Base-by-base conservation (phyloP, 2,797 vertebrate species). In the Parotocinclus haroldoi region DNA sequence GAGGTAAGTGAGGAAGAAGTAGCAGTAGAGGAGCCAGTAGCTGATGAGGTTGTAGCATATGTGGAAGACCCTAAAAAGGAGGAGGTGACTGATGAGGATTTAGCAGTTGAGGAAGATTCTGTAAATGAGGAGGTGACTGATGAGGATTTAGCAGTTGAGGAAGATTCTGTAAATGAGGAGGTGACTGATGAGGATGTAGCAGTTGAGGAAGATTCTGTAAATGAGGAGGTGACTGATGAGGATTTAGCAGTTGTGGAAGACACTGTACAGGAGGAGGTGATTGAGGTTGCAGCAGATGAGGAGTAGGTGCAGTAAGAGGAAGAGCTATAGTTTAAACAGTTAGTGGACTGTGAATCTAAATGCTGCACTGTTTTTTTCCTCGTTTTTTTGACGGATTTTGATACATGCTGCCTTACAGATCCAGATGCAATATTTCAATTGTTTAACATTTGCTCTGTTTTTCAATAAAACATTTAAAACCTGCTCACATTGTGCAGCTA, bases 301-400 rank as follows among this genome's bases (percentile, higher is more conserved):
- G 40, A 50, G 13, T 38, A 61, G 19, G 37, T 57, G 54, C 12
- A 49, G 19, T 54, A n/a, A n/a, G 18, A 54, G 54, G 52, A 39
- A 63, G 49, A 19, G 57, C 53, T 69, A n/a, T n/a, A n/a, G n/a
- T n/a, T n/a, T n/a, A 19, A 40, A 50, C 58, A 69, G 63, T 66
- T 51, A 57, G 54, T 76, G 72, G 72, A 84, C 81, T 82, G 83
- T 86, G 83, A 82, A 84, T 70, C 76, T 64, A 80, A 77, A 73
- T 48, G 81, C 83, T 87, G 89, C 87, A 89, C 87, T 91, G 87
- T 87, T 79, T 66, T 79, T 84, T 77, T 63, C 65, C 60, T 45
- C 36, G 51, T 52, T n/a, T n/a, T n/a, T n/a, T n/a, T 51, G 17
- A 7, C 49, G 58, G 10, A 71, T 71, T 72, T 45, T 71, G 55